A percentile compares a stretch with the other conserved stretches of the same genome.
Evolutionary conservation across 2,113 vertebrate genomes (phyloP).

Genomic region (Caloenas nicobarica): DNA sequence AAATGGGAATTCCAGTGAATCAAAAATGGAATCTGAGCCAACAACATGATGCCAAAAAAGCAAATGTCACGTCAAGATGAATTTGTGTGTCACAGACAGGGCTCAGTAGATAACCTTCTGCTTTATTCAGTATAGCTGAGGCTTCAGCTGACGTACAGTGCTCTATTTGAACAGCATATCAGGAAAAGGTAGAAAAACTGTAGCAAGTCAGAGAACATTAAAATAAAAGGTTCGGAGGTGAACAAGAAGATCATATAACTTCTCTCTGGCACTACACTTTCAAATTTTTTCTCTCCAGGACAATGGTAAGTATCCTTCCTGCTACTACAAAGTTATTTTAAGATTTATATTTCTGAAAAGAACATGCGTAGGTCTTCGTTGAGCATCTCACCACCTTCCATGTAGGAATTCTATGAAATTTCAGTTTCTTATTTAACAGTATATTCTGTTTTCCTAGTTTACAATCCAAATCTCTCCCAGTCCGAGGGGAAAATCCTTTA

Average conservation of each 20-base stretch:
- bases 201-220: neutral
- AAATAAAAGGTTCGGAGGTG: neutral
- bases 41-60: neutral
- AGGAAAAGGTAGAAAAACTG: neutral
- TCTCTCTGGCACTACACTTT: neutral
- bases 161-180: neutral
- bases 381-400: neutral
- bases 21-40: neutral
- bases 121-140: neutral
- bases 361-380: neutral
- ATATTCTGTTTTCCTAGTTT: neutral
- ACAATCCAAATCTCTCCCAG: neutral
- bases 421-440: neutral
- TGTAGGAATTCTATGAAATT: neutral
- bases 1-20: neutral
- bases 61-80: conserved; percentile 1
- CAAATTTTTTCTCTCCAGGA: neutral
- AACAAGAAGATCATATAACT: neutral
- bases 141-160: neutral
- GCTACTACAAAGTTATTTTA: neutral
- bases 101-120: neutral
- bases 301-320: neutral
- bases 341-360: neutral
- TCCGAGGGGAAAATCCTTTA: neutral
- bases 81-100: neutral